phyloP scores from a whole-genome alignment of 2,113 vertebrate genomes.

The Nicator chloris region DNA sequence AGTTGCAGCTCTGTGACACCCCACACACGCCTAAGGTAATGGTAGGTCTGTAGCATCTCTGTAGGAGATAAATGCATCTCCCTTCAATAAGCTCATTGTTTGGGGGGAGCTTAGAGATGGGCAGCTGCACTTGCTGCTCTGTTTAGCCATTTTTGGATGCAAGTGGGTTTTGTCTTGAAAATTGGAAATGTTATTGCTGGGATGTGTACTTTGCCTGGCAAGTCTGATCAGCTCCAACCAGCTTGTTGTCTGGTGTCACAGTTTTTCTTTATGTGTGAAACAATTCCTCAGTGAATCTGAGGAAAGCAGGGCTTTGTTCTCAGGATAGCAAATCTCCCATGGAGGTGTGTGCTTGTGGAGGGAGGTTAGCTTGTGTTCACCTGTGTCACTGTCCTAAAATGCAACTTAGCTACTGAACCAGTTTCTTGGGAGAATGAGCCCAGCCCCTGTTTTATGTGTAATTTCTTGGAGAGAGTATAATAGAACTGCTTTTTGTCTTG shows the following conservation, averaged over 20 bases:
- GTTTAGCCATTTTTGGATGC: background rate
- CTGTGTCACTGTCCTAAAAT: background rate
- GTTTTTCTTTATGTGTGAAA: background rate
- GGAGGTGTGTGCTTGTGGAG: background rate
- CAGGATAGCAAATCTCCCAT: background rate
- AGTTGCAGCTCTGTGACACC: constrained; percentile 77
- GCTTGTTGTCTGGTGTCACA: background rate
- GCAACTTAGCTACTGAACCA: background rate
- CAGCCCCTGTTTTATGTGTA: background rate
- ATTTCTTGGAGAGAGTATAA: background rate
- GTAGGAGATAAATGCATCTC: background rate
- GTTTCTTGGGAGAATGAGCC: background rate
- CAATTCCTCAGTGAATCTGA: background rate
- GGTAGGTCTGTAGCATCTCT: background rate
- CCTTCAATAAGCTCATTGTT: rapidly evolving
- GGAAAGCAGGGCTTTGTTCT: background rate
- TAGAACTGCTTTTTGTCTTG: background rate
- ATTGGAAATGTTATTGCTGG: background rate
- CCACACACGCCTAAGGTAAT: constrained; percentile 88
- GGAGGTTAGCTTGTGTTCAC: background rate
- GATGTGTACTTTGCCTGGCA: background rate
- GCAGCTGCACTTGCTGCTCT: background rate
- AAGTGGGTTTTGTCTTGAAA: background rate
- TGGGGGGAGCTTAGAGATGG: background rate
- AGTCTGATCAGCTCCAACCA: background rate